phyloP scores from a whole-genome alignment of 2,888 invertebrate genomes.

The Pilophorus perplexus region DNA sequence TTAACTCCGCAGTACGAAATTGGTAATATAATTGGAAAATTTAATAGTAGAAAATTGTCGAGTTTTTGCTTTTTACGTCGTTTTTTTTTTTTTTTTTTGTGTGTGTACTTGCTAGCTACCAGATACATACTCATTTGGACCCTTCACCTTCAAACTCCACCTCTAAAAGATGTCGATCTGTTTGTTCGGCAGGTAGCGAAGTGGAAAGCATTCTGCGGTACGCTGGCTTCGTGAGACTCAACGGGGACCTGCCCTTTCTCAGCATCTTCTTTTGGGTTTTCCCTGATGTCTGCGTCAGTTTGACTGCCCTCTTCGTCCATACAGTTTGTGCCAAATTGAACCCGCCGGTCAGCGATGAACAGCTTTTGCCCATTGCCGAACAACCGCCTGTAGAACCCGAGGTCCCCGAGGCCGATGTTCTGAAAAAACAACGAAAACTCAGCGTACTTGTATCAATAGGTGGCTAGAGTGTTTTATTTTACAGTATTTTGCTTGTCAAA shows the following conservation, averaged over 20 bases:
- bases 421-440: slow-evolving; percentile 45
- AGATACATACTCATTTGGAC: no score
- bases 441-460: slow-evolving; percentile 50
- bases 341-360: slow-evolving; percentile 40
- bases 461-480: slow-evolving; percentile 46
- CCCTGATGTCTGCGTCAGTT: slow-evolving; percentile 70
- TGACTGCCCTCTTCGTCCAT: slow-evolving; percentile 57
- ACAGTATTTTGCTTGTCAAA: neutral
- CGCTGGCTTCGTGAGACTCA: slow-evolving; percentile 66
- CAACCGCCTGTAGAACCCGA: slow-evolving; percentile 34
- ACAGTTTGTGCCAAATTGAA: slow-evolving; percentile 54
- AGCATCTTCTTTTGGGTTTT: slow-evolving; percentile 66
- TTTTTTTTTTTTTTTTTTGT: slow-evolving; percentile 5
- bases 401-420: slow-evolving; percentile 29
- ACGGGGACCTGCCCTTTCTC: slow-evolving; percentile 60
- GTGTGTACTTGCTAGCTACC: slow-evolving; percentile 23
- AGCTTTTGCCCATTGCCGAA: slow-evolving; percentile 45
- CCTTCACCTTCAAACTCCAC: no score
- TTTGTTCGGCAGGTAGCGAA: slow-evolving; percentile 54
- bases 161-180: no score
- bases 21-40: no score
- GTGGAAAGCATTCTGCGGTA: slow-evolving; percentile 65
- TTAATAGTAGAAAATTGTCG: no score
- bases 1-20: no score
- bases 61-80: neutral